These are phyloP conservation scores for Meteorus sp. DNA, from an alignment of 1,140 invertebrate genomes.

Conservation along the genomic window DNA sequence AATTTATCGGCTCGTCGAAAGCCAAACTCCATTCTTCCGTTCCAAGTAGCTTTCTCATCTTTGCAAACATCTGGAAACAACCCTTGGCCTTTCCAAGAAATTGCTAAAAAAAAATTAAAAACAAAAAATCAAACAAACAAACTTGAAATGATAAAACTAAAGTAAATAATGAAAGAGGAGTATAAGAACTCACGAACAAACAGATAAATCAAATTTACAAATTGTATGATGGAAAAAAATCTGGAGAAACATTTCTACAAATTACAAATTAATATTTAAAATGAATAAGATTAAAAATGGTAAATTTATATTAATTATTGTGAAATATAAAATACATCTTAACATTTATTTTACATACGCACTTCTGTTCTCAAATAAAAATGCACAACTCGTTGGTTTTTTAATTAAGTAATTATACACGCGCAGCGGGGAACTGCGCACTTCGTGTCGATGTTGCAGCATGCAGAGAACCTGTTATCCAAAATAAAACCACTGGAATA, in stretches of 20 bases:
- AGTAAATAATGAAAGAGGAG: background rate
- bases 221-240: background rate
- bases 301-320: too few relatives aligned
- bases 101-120: background rate
- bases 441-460: conserved; percentile 19
- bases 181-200: background rate
- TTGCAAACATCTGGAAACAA: conserved; percentile 14
- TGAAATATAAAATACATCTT: background rate
- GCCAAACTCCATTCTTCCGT: conserved; percentile 14
- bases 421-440: conserved; percentile 20
- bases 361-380: conserved; percentile 23
- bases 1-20: conserved; percentile 18
- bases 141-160: background rate
- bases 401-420: conserved; percentile 30
- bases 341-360: background rate
- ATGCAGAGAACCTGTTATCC: conserved; percentile 23
- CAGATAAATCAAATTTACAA: background rate
- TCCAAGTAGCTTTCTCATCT: conserved; percentile 15
- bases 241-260: too few relatives aligned
- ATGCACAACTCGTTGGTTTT: conserved; percentile 4
- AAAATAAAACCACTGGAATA: conserved; percentile 6
- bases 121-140: background rate
- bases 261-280: too few relatives aligned
- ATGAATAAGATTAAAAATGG: too few relatives aligned
- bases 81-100: background rate